Evolutionary conservation across 2,797 vertebrate species (phyloP).

Genomic region (Anas capensis): DNA sequence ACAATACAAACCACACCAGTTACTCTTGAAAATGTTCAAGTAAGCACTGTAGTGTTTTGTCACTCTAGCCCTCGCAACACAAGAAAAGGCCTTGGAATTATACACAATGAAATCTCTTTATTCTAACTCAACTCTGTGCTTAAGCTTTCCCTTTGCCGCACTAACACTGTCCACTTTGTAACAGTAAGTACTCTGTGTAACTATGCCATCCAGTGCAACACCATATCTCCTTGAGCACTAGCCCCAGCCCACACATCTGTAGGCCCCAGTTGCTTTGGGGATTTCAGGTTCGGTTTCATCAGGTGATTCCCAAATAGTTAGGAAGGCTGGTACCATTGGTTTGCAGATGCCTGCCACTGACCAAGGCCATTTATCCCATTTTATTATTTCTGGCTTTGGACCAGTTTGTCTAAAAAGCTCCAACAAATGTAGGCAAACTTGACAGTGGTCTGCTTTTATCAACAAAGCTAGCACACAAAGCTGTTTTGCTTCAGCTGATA

Average conservation of each 20-base stretch:
- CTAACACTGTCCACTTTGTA: background rate
- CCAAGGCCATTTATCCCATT: background rate
- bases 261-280: background rate
- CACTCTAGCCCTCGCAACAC: background rate
- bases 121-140: background rate
- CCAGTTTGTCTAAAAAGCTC: background rate
- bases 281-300: background rate
- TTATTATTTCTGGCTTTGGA: background rate
- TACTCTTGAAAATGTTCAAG: background rate
- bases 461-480: background rate
- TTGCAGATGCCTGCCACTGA: background rate
- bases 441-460: background rate
- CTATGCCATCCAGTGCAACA: background rate
- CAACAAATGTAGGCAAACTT: background rate
- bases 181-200: rapidly evolving
- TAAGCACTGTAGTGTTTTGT: background rate
- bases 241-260: rapidly evolving
- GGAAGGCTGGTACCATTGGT: background rate
- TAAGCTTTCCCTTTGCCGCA: background rate
- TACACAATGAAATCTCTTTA: background rate
- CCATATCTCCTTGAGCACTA: background rate
- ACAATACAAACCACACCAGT: background rate
- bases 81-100: background rate
- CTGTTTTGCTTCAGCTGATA: background rate
- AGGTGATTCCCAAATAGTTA: background rate